Percentiles rank a stretch among this genome's conserved stretches.
Conservation (phyloP, 2,113 vertebrate species). For the Odontophorus gujanensis region DNA sequence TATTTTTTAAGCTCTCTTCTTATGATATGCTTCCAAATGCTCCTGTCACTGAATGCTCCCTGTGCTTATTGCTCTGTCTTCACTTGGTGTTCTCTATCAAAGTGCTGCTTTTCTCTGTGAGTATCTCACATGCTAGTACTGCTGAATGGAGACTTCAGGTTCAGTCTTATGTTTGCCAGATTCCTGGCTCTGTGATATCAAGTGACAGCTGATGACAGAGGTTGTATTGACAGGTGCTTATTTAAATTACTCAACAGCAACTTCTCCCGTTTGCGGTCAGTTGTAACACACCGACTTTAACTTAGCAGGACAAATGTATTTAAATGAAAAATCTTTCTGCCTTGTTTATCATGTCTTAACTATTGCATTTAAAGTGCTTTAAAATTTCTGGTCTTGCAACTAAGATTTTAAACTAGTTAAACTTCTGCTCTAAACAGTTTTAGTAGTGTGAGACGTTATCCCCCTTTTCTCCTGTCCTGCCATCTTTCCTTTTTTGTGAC, state of each 20-base stretch:
- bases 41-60: not conserved
- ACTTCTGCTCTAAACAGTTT: not conserved
- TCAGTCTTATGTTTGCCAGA: fast-evolving
- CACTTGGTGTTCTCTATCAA: fast-evolving
- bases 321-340: not conserved
- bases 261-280: not conserved
- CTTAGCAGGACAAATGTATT: not conserved
- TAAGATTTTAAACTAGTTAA: not conserved
- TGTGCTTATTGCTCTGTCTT: fast-evolving
- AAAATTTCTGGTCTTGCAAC: not conserved
- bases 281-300: not conserved
- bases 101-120: not conserved
- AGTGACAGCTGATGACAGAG: not conserved
- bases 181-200: not conserved
- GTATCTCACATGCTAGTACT: fast-evolving
- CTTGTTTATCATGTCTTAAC: not conserved
- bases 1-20: not conserved
- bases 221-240: not conserved
- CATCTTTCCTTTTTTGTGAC: not conserved
- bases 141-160: not conserved
- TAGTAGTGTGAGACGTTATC: not conserved
- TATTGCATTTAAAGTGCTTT: not conserved
- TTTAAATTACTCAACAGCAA: not conserved
- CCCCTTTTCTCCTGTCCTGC: not conserved
- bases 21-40: not conserved